Evolutionary conservation across 2,888 invertebrate species (phyloP), one percentile per base, ranked within the genome.

Genomic region (Cryptosula pallasiana): DNA sequence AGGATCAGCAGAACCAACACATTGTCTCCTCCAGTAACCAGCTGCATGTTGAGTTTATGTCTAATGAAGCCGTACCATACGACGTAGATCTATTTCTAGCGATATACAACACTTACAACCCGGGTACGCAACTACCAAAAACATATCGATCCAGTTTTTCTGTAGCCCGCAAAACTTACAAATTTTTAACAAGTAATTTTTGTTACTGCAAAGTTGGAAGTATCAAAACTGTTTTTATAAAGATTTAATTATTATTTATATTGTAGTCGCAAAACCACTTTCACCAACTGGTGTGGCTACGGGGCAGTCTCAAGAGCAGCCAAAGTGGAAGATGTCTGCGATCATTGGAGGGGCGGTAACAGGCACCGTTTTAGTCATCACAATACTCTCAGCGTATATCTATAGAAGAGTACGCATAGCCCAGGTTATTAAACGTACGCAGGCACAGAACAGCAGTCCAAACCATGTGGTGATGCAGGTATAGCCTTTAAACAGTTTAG

Each of bases 391-490:
- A 13, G 32, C 27, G 13, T 27, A 25, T 25, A 34, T 34, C 20
- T 63, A 32, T 27, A 27, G 63, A n/a, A 25, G 63, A 25, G 3
- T 20, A 32, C 63, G 63, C 2, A 2, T 63, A 5, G 13, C 63
- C 32, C 63, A 27, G 32, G 32, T 27, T 3, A 25, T 32, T 5
- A 63, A 63, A 32, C 13, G 13, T 32, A 32, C 20, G 9, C 32
- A 25, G 5, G 63, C 20, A 32, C 25, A 45, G 20, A 45, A 45
- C 20, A 45, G 9, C 13, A 63, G 63, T n/a, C 63, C 63, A 3
- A 63, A 63, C n/a, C 63, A 63, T 63, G 32, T 63, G 32, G 63
- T 32, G 3, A 29, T 63, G 63, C 63, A 63, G 63, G 63, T 34
- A n/a, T n/a, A n/a, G n/a, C n/a, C n/a, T n/a, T n/a, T n/a, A n/a